phyloP scores from a whole-genome alignment of 2,797 vertebrate species.

The Crocodylus rhombifer region DNA sequence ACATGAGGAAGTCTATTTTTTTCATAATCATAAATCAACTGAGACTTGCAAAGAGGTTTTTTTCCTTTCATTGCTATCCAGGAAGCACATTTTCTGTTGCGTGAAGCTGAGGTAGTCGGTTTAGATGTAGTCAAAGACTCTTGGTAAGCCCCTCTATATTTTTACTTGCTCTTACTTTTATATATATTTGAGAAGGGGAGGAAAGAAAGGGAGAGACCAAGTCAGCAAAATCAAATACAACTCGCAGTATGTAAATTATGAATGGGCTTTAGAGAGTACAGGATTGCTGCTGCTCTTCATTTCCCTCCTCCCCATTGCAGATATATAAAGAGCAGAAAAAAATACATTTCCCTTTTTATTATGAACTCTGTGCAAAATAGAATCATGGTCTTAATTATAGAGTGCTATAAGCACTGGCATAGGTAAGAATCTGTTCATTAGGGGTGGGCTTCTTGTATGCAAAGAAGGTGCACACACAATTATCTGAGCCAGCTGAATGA shows the following conservation, averaged over 20 bases:
- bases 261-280: neutral
- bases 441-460: neutral
- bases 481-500: fast-evolving
- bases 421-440: neutral
- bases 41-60: neutral
- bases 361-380: neutral
- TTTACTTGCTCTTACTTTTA: neutral
- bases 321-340: neutral
- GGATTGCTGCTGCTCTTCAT: fast-evolving
- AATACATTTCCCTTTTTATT: neutral
- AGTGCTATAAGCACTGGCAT: fast-evolving
- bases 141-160: neutral
- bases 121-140: neutral
- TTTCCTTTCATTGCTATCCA: neutral
- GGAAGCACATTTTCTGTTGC: fast-evolving
- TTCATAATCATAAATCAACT: constrained; percentile 14
- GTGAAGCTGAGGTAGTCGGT: neutral
- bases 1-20: neutral
- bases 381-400: neutral
- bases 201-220: neutral
- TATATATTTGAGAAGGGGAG: neutral
- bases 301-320: neutral
- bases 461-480: neutral
- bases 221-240: neutral
- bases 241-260: neutral